A percentile compares a stretch with the other conserved stretches of the same genome.
phyloP scores from a whole-genome alignment of 2,888 invertebrate species.

The Zootermopsis nevadensis region DNA sequence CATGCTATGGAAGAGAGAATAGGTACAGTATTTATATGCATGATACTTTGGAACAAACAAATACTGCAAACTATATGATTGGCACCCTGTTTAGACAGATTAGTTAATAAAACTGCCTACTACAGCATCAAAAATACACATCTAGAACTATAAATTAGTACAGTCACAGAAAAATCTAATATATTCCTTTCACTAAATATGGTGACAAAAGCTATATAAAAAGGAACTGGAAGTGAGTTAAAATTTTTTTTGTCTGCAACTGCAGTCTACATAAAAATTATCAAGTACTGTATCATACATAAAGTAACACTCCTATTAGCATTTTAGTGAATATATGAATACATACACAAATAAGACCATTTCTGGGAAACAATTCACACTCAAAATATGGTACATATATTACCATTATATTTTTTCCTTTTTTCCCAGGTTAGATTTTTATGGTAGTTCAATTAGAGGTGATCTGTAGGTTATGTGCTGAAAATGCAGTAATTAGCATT shows the following conservation, averaged over 20 bases:
- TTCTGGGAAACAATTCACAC: constrained; percentile 52
- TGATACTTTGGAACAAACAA: constrained; percentile 27
- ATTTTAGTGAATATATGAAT: constrained; percentile 12
- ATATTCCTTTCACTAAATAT: background rate
- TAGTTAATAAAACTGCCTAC: constrained; percentile 28
- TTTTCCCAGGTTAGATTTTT: constrained; percentile 53
- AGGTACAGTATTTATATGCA: constrained; percentile 37
- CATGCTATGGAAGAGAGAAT: constrained; percentile 44
- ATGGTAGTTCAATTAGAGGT: constrained; percentile 48
- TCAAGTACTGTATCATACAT: constrained; percentile 36
- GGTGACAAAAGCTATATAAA: constrained; percentile 28
- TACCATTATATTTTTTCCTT: constrained; percentile 51
- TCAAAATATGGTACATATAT: constrained; percentile 51
- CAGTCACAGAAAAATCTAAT: constrained; percentile 38
- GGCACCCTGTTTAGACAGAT: constrained; percentile 34
- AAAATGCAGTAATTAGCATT: constrained; percentile 53
- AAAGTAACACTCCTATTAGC: constrained; percentile 36
- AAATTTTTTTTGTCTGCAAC: constrained; percentile 34
- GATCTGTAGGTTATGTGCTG: constrained; percentile 52
- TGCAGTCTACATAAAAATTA: constrained; percentile 30
- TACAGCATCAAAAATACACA: constrained; percentile 40
- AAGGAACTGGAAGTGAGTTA: constrained; percentile 3
- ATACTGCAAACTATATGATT: constrained; percentile 40
- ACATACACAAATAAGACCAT: constrained; percentile 51
- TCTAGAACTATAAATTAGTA: constrained; percentile 34